phyloP scores from a whole-genome alignment of 2,888 invertebrate species.

The Drosophila bunnanda region DNA sequence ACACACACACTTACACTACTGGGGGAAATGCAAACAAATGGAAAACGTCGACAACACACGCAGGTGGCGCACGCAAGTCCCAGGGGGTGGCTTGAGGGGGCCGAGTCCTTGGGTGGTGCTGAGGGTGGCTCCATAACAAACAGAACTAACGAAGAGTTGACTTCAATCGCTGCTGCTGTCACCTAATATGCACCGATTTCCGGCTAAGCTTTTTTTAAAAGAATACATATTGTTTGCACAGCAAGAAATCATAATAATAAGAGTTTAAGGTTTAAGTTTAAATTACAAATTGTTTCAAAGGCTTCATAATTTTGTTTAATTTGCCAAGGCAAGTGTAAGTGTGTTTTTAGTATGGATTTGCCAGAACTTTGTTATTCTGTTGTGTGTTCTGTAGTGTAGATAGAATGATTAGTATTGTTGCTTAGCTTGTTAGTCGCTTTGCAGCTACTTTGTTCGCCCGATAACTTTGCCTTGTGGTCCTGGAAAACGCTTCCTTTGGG shows the following conservation, averaged over 20 bases:
- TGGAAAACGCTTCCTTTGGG: not conserved
- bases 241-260: constrained; percentile 3
- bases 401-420: constrained; percentile 1
- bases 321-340: too few species aligned
- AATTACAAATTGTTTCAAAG: not conserved
- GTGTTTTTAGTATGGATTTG: too few species aligned
- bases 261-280: not conserved
- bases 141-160: constrained; percentile 52
- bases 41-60: constrained; percentile 41
- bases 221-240: constrained; percentile 17
- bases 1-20: constrained; percentile 1
- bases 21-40: constrained; percentile 41
- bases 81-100: constrained; percentile 1
- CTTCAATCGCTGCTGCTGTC: constrained; percentile 37
- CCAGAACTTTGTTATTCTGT: not conserved
- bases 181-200: constrained; percentile 32
- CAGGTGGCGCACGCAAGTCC: constrained; percentile 38
- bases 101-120: not conserved
- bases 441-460: constrained; percentile 1
- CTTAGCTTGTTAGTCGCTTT: constrained; percentile 1
- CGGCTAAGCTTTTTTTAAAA: not conserved
- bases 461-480: constrained; percentile 5
- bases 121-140: constrained; percentile 31
- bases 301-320: not conserved
- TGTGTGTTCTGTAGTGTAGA: not conserved